Evolutionary conservation across 2,888 invertebrate species (phyloP).

Genomic region (Rhabditoides inermis): DNA sequence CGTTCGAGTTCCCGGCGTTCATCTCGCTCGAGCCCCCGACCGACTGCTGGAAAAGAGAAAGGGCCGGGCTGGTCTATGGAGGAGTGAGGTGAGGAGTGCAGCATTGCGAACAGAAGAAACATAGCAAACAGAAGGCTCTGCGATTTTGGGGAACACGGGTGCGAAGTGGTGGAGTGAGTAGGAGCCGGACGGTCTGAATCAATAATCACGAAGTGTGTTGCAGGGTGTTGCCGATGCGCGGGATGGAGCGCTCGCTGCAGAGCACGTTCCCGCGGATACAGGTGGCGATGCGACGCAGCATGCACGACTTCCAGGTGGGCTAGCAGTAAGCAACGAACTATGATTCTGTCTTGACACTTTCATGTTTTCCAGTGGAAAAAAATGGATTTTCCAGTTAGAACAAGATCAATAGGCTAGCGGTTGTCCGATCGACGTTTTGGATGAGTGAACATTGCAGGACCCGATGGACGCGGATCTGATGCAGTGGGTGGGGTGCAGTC

Average conservation of each 20-base stretch:
- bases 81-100: slow-evolving; percentile 11
- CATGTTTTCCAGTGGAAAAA: no score
- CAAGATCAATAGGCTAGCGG: no score
- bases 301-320: slow-evolving; percentile 55
- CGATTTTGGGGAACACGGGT: slow-evolving; percentile 64
- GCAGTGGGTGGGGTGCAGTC: slow-evolving; percentile 62
- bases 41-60: slow-evolving; percentile 23
- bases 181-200: slow-evolving; percentile 63
- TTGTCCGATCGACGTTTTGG: no score
- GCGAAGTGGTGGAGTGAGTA: slow-evolving; percentile 69
- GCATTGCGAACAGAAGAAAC: background rate
- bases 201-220: no score
- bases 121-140: slow-evolving; percentile 59
- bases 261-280: slow-evolving; percentile 65
- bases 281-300: slow-evolving; percentile 61
- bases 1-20: slow-evolving; percentile 69
- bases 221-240: slow-evolving; percentile 57
- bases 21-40: slow-evolving; percentile 49
- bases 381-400: no score
- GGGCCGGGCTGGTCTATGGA: slow-evolving; percentile 54
- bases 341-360: no score
- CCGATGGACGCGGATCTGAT: slow-evolving; percentile 63
- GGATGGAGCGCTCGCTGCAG: slow-evolving; percentile 61
- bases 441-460: slow-evolving; percentile 53
- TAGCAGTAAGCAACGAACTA: no score